Evolutionary conservation across 2,113 vertebrate genomes (phyloP).

Genomic region (Alaudala cheleensis): DNA sequence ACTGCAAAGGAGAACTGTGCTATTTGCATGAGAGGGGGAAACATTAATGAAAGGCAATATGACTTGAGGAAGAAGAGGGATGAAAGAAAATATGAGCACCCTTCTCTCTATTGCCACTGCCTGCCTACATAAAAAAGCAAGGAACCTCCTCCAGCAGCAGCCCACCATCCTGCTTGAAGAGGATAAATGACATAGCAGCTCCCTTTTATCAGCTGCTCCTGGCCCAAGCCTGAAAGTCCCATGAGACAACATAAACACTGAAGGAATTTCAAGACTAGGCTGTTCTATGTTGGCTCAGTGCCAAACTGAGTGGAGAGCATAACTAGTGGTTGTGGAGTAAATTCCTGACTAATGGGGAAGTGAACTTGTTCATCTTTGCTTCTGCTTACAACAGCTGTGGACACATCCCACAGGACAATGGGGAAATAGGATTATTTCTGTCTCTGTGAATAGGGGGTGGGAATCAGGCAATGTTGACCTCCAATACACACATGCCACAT

Average conservation of each 20-base stretch:
- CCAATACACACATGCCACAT: background rate
- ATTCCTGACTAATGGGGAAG: background rate
- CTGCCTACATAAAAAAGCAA: background rate
- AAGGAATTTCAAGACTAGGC: background rate
- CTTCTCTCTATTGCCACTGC: background rate
- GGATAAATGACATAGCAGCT: background rate
- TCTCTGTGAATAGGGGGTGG: background rate
- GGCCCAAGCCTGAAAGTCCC: background rate
- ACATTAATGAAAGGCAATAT: background rate
- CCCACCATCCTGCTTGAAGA: background rate
- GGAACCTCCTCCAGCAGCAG: background rate
- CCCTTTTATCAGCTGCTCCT: background rate
- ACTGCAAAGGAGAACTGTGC: background rate
- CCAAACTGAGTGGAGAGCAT: background rate
- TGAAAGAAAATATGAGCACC: background rate
- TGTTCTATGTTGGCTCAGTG: background rate
- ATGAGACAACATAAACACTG: background rate
- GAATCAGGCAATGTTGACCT: background rate
- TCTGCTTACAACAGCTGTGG: background rate
- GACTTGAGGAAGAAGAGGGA: background rate
- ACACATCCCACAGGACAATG: background rate
- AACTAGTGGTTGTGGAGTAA: background rate
- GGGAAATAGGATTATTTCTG: background rate
- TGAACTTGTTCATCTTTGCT: background rate
- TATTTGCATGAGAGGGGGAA: background rate